phyloP scores from a whole-genome alignment of 2,888 invertebrate species.

The Cantharis lateralis region DNA sequence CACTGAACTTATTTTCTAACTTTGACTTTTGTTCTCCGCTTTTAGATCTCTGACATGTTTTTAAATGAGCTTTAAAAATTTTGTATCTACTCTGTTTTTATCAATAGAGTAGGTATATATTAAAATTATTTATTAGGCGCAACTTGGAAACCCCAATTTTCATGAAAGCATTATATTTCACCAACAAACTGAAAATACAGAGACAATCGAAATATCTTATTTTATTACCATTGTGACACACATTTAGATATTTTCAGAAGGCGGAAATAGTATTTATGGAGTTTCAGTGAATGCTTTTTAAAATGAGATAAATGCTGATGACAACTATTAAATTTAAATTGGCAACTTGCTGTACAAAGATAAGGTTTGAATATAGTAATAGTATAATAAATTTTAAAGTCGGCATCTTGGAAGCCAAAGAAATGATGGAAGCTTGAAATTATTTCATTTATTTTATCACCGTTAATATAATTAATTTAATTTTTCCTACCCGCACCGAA shows the following conservation, averaged over 20 bases:
- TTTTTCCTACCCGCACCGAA: background rate
- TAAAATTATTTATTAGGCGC: background rate
- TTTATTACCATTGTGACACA: background rate
- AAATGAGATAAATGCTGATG: background rate
- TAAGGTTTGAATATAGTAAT: background rate
- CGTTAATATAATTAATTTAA: background rate
- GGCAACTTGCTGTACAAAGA: background rate
- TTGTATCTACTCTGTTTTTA: background rate
- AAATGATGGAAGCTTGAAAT: background rate
- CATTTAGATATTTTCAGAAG: constrained; percentile 1
- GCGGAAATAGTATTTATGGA: background rate
- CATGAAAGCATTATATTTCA: background rate
- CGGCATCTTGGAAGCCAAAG: background rate
- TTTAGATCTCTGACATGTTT: background rate
- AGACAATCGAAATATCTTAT: constrained; percentile 1
- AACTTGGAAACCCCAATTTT: background rate
- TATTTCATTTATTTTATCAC: background rate
- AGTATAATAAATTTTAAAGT: background rate
- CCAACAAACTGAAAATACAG: background rate
- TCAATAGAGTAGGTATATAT: background rate
- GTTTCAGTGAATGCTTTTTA: background rate
- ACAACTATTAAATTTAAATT: background rate
- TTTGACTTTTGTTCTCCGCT: background rate
- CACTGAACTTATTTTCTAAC: background rate
- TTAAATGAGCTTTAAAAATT: background rate